Evolutionary conservation across 2,113 vertebrate genomes (phyloP).

Genomic region (Megaleporinus macrocephalus): DNA sequence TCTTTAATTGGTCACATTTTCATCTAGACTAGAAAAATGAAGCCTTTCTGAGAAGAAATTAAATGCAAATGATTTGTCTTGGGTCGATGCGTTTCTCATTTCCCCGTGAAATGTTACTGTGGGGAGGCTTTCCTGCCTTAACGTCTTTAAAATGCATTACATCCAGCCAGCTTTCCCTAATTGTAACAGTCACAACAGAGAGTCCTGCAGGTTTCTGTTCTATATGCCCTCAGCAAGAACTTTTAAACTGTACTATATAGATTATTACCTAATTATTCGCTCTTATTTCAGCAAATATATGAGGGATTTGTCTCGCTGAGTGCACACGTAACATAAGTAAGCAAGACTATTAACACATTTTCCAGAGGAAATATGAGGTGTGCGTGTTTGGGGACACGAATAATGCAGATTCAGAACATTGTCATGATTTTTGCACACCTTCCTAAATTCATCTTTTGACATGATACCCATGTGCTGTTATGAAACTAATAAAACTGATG

Average conservation of each 20-base stretch:
- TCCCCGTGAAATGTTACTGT: conserved; percentile 36
- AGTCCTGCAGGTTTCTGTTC: not conserved
- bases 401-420: no score
- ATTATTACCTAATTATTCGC: not conserved
- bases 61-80: conserved; percentile 47
- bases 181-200: conserved; percentile 15
- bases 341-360: no score
- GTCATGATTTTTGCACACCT: no score
- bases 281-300: no score
- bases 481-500: no score
- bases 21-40: conserved; percentile 25
- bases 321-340: no score
- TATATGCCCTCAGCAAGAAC: not conserved
- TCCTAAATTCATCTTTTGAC: no score
- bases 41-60: conserved; percentile 39
- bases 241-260: not conserved
- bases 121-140: conserved; percentile 35
- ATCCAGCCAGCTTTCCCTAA: conserved; percentile 39
- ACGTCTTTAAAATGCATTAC: conserved; percentile 37
- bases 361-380: no score
- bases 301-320: no score
- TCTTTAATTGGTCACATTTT: conserved; percentile 33
- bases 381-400: no score
- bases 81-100: conserved; percentile 56
- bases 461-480: no score